Conservation (phyloP, 2,888 invertebrate species). For the Gymnocheta viridis region DNA sequence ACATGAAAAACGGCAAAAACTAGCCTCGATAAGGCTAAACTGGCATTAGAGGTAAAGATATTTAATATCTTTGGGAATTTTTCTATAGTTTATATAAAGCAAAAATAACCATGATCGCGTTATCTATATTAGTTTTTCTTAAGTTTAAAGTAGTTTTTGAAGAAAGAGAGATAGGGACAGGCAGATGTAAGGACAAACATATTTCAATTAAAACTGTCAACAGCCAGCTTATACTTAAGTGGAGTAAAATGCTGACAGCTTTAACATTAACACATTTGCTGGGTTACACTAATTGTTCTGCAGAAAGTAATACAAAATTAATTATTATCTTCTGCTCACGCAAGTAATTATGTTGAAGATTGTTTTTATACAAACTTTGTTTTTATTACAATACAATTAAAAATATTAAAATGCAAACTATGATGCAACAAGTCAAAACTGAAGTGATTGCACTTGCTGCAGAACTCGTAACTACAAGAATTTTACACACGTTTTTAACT, state of each 20-base stretch:
- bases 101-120: too few relatives aligned
- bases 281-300: constrained; percentile 33
- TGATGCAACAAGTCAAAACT: constrained; percentile 56
- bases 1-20: too few relatives aligned
- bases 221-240: not conserved
- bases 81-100: too few relatives aligned
- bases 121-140: too few relatives aligned
- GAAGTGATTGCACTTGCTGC: not conserved
- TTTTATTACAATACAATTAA: constrained; percentile 26
- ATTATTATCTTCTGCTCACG: constrained; percentile 66
- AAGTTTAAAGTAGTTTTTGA: too few relatives aligned
- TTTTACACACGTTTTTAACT: constrained; percentile 8
- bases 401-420: constrained; percentile 32
- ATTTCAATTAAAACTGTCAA: too few relatives aligned
- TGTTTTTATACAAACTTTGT: constrained; percentile 14
- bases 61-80: too few relatives aligned
- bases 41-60: too few relatives aligned
- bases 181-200: too few relatives aligned
- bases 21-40: too few relatives aligned
- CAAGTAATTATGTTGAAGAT: constrained; percentile 62
- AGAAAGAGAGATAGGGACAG: too few relatives aligned
- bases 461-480: not conserved
- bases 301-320: constrained; percentile 59
- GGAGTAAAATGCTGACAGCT: not conserved
- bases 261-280: not conserved